Percentiles rank a stretch among this genome's conserved stretches.
Evolutionary conservation across 1,140 invertebrate species (phyloP).

Genomic region (Dinoponera quadriceps): DNA sequence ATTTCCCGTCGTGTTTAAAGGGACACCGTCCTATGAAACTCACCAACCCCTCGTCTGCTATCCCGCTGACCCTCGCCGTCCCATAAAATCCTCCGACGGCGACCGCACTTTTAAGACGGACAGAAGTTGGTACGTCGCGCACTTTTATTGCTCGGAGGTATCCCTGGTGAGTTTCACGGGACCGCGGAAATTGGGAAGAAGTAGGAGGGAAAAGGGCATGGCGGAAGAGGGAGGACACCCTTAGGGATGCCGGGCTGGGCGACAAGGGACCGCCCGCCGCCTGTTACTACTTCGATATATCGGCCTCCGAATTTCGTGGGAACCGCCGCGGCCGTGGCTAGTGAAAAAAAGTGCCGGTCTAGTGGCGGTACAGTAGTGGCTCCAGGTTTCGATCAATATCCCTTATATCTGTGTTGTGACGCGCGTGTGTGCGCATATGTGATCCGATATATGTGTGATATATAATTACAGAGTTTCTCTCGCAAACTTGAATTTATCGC

Average conservation of each 20-base stretch:
- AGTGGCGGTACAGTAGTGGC: not conserved
- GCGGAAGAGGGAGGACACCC: constrained; percentile 30
- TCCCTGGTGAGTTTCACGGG: constrained; percentile 38
- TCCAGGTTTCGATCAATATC: constrained; percentile 12
- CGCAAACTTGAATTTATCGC: not conserved
- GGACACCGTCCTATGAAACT: constrained; percentile 26
- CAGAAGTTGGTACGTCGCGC: constrained; percentile 60
- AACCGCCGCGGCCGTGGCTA: constrained; percentile 1
- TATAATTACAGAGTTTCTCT: not conserved
- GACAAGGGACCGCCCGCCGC: constrained; percentile 18
- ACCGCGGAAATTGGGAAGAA: constrained; percentile 64
- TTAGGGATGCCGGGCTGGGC: constrained; percentile 40
- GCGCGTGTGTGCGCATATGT: not conserved
- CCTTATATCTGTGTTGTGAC: too few relatives aligned
- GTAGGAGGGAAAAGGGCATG: not conserved
- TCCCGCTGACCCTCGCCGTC: constrained; percentile 8
- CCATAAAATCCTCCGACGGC: constrained; percentile 63
- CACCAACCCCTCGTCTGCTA: constrained; percentile 46
- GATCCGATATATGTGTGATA: not conserved
- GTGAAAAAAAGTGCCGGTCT: not conserved
- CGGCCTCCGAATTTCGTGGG: constrained; percentile 62
- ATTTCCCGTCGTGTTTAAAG: constrained; percentile 58
- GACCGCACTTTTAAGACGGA: constrained; percentile 69
- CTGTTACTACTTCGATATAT: constrained; percentile 61
- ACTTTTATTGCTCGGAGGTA: constrained; percentile 66